These are phyloP conservation scores for Nautilus pompilius DNA, from an alignment of 1,140 invertebrate species.

Conservation along the genomic window DNA sequence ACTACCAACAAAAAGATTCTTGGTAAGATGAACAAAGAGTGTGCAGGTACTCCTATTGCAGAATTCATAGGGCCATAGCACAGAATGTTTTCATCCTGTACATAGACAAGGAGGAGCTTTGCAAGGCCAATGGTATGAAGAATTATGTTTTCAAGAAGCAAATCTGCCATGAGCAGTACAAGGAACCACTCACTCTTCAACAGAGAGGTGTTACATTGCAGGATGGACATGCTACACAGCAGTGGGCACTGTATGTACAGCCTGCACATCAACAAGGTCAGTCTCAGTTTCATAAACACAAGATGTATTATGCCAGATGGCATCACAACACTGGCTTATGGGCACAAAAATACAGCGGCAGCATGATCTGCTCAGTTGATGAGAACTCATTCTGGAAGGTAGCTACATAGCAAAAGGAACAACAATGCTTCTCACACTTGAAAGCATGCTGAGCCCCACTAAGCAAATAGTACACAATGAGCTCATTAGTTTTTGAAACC, in stretches of 20 bases:
- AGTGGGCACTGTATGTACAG: slow-evolving; percentile 7
- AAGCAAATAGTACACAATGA: too few species aligned
- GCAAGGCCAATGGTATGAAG: slow-evolving; percentile 24
- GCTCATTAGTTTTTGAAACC: too few species aligned
- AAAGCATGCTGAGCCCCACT: too few species aligned
- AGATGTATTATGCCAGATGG: slow-evolving; percentile 8
- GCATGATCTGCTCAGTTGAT: too few species aligned
- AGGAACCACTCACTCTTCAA: slow-evolving; percentile 22
- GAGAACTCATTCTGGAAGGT: too few species aligned
- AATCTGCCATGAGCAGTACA: slow-evolving; percentile 25
- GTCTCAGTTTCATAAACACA: neutral
- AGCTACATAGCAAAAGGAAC: too few species aligned
- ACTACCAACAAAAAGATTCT: slow-evolving; percentile 54
- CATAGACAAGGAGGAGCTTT: slow-evolving; percentile 35
- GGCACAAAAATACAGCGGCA: too few species aligned
- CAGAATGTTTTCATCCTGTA: slow-evolving; percentile 47
- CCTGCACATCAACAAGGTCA: neutral
- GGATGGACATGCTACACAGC: slow-evolving; percentile 21
- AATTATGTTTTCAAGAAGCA: slow-evolving; percentile 24
- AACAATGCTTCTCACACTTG: too few species aligned
- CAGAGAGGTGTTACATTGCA: slow-evolving; percentile 2
- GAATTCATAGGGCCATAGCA: slow-evolving; percentile 52
- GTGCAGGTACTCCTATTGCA: slow-evolving; percentile 41
- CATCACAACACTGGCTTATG: slow-evolving; percentile 6
- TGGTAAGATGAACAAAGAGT: slow-evolving; percentile 59